Conservation (phyloP, 1,140 invertebrate genomes). For the Aphidius gifuensis region DNA sequence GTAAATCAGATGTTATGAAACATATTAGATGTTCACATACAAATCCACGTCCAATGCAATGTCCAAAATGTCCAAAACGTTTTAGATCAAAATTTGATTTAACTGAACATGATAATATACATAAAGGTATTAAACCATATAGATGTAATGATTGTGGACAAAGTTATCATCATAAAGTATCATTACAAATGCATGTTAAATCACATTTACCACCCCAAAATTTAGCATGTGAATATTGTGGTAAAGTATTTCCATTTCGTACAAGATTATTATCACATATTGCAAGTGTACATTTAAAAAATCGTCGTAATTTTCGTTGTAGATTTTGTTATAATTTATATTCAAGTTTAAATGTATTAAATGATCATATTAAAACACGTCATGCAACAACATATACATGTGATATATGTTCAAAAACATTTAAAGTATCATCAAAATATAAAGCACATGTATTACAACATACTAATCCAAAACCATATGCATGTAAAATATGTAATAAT, state of each 20-base stretch:
- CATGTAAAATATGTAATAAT: constrained; percentile 50
- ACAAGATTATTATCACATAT: constrained; percentile 51
- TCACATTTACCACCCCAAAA: constrained; percentile 53
- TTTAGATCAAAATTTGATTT: constrained; percentile 53
- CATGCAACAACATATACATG: constrained; percentile 51
- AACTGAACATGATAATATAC: constrained; percentile 52
- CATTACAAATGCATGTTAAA: constrained; percentile 52
- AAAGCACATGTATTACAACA: constrained; percentile 52
- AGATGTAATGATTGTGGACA: constrained; percentile 48
- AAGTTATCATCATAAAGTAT: constrained; percentile 54
- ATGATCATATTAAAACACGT: constrained; percentile 51
- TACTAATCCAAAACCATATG: constrained; percentile 51
- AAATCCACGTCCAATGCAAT: constrained; percentile 51
- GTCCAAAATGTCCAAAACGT: constrained; percentile 52
- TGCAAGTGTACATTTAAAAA: constrained; percentile 52
- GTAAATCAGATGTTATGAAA: constrained; percentile 54
- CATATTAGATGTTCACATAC: constrained; percentile 53
- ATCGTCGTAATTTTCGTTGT: constrained; percentile 49
- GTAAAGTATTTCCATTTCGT: constrained; percentile 52
- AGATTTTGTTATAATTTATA: constrained; percentile 55
- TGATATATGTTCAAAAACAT: constrained; percentile 49
- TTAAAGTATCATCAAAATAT: constrained; percentile 50
- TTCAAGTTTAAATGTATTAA: constrained; percentile 49
- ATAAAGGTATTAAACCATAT: constrained; percentile 52
- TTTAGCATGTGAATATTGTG: constrained; percentile 52